Base-by-base conservation (phyloP, 64 coral and sea anemone genomes). In the Stichodactyla mertensii region DNA sequence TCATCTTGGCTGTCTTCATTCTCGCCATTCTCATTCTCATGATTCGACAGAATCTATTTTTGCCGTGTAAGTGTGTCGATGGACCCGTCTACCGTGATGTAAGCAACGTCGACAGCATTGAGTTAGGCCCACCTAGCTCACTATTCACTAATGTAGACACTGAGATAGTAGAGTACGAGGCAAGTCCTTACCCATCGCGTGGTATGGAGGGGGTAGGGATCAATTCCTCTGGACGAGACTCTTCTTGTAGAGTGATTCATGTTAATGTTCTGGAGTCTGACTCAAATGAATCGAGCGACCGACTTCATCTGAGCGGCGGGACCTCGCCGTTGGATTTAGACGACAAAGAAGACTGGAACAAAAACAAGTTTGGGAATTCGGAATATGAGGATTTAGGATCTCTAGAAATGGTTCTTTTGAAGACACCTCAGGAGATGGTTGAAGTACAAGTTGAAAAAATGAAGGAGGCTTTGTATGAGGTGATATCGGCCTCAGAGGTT, bases 1-100 rank as follows among this genome's bases (percentile, higher is more conserved):
- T 97, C 55, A 90, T 97, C 57, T 79, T 97, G 7, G 91, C 94
- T 51, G 55, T 97, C 4, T 97, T 97, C n/a, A 89, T 97, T 64
- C 71, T 97, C 45, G 85, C 88, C 52, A 97, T 97, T 23, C 74
- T 90, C 52, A 80, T 87, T n/a, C 94, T 97, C 15, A 89, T 97
- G 23, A 55, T 90, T 10, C 93, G 91, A 57, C 91, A 93, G 54
- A 92, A 90, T 23, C 77, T 93, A 79, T 59, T 93, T 78, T 88
- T 77, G 55, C 80, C 91, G 16, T 97, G 94, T 84, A 97, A 97
- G 77, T 97, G 94, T 83, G 53, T 93, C 10, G 82, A 93, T 31
- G 36, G 54, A 14, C 81, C 91, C 4, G 52, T 82, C 9, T 97
- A 88, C 64, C 88, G 89, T 2, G 94, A 97, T 28, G 94, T 93